These are phyloP conservation scores for Bombus sibiricus DNA, from an alignment of 1,140 invertebrate genomes.

Conservation along the genomic window DNA sequence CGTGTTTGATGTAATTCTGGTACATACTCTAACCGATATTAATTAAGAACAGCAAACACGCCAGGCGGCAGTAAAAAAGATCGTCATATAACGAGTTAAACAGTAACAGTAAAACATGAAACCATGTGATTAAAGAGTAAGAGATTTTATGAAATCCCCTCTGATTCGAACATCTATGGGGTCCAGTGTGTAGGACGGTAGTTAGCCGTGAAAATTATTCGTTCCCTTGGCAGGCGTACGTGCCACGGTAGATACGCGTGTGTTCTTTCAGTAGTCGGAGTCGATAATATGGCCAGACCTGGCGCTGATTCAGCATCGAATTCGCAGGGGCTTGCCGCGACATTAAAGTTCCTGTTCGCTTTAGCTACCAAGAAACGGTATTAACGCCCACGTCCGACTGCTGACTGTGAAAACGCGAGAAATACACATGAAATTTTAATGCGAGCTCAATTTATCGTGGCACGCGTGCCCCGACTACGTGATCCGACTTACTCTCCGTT, in stretches of 20 bases:
- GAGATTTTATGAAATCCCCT: neutral
- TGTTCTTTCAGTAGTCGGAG: constrained; percentile 59
- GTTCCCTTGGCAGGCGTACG: constrained; percentile 18
- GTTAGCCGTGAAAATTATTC: constrained; percentile 35
- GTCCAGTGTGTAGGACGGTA: neutral
- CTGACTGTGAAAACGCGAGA: constrained; percentile 35
- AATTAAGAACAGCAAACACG: neutral
- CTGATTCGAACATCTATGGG: neutral
- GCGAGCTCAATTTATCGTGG: neutral
- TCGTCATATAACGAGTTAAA: too few species aligned
- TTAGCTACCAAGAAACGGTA: constrained; percentile 38
- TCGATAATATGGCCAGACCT: constrained; percentile 61
- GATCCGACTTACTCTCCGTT: neutral
- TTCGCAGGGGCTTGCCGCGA: constrained; percentile 17
- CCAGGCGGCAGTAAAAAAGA: neutral
- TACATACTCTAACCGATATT: neutral
- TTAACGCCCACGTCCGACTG: constrained; percentile 40
- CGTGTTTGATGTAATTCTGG: neutral
- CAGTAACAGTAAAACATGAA: too few species aligned
- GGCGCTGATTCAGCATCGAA: constrained; percentile 53
- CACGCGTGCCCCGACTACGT: neutral
- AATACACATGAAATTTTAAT: constrained; percentile 39
- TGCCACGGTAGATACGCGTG: constrained; percentile 41
- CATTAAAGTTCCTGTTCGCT: constrained; percentile 37
- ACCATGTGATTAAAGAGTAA: too few species aligned